Evolutionary conservation across 1,140 invertebrate species (phyloP), one percentile per base, ranked within the genome.

Genomic region (Latrodectus geometricus): DNA sequence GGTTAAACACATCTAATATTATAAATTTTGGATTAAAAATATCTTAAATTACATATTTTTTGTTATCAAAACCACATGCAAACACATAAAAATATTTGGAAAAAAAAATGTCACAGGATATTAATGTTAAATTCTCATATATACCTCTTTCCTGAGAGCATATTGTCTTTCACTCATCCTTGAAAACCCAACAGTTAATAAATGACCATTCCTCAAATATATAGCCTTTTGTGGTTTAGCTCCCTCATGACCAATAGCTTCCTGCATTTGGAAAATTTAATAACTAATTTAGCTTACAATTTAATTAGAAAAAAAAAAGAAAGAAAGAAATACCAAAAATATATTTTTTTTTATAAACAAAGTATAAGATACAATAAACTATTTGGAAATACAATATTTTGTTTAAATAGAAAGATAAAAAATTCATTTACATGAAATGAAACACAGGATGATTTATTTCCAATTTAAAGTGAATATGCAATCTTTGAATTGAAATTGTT

Each of bases 141-240:
- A 56, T 65, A 74, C 96, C 74, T 91, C 89, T 88, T 92, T 97
- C 91, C 98, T 94, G 83, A 99, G 92, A 68, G 97, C 96, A 92
- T 98, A 98, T 91, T 99, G 97, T 73, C 98, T 93, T 92, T 99
- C 97, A 80, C 97, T 98, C 94, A 96, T 96, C 91, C 96, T 96
- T 88, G 97, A 98, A 92, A 99, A 99, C 20, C 98, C 98, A 12
- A 98, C 99, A 4, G 97, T 99, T 90, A 99, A 97, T 50, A 99
- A 95, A 49, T 97, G 93, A 73, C 96, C 96, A 90, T 95, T 95
- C 89, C 94, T 93, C 88, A 91, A 92, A 92, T 98, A 99, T 89
- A 99, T 97, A 17, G 97, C 97, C 88, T 98, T 93, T 0, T 97
- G 97, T 8, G 97, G 96, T 92, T 99, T 99, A 82, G 96, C 96